Conservation (phyloP, 2,113 vertebrate genomes). For the Apaloderma vittatum region DNA sequence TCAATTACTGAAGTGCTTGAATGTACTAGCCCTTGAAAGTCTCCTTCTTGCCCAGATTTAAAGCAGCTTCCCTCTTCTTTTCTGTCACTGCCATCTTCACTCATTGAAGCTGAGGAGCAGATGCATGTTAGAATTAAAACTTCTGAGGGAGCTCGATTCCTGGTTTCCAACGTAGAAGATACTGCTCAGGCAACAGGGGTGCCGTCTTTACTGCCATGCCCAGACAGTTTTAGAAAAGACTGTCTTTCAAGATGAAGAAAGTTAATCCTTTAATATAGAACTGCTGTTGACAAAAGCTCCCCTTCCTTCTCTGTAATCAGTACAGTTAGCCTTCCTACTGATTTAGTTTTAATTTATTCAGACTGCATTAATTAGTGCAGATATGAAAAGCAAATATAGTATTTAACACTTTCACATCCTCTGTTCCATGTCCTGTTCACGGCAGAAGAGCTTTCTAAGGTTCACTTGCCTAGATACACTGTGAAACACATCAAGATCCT, state of each 20-base stretch:
- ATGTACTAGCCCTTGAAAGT: not conserved
- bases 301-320: not conserved
- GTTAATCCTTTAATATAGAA: not conserved
- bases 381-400: not conserved
- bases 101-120: not conserved
- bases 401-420: not conserved
- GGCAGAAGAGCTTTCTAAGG: not conserved
- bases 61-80: not conserved
- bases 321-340: not conserved
- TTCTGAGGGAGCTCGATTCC: not conserved
- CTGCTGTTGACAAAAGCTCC: not conserved
- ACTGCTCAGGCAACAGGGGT: not conserved
- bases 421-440: not conserved
- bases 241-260: not conserved
- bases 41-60: not conserved
- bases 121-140: not conserved
- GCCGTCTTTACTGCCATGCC: not conserved
- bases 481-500: not conserved
- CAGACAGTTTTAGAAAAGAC: not conserved
- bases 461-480: not conserved
- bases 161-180: not conserved
- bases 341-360: conserved; percentile 52
- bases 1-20: not conserved
- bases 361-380: conserved; percentile 18
- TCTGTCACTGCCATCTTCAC: accelerated